Percentiles rank a stretch among this genome's conserved stretches.
Conservation (phyloP, 2,888 invertebrate genomes). For the Stenodema calcarata region DNA sequence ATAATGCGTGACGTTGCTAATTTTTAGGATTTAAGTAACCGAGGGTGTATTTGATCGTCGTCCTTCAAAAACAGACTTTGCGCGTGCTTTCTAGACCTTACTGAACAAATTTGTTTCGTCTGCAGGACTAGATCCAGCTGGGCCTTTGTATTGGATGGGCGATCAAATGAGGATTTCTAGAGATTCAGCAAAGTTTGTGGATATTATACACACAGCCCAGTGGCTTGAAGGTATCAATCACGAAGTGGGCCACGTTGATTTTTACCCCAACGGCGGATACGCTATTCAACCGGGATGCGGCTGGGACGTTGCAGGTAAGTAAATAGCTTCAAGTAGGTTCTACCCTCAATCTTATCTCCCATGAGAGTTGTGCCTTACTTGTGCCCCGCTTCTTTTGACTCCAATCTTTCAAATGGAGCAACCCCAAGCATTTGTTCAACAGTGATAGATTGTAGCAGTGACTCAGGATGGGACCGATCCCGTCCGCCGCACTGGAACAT, state of each 20-base stretch:
- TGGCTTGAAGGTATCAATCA: conserved; percentile 71
- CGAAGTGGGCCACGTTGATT: conserved; percentile 73
- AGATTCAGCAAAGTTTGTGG: conserved; percentile 71
- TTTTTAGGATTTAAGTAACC: too few relatives aligned
- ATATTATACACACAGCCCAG: conserved; percentile 76
- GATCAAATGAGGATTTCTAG: conserved; percentile 63
- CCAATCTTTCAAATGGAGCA: too few relatives aligned
- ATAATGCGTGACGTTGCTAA: too few relatives aligned
- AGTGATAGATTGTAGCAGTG: too few relatives aligned
- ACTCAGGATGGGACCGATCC: too few relatives aligned
- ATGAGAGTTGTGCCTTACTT: too few relatives aligned
- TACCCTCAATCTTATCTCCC: background rate
- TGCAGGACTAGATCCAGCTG: conserved; percentile 82
- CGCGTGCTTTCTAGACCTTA: too few relatives aligned
- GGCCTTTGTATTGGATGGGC: conserved; percentile 72
- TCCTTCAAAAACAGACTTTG: too few relatives aligned
- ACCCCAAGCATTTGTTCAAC: too few relatives aligned
- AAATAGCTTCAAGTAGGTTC: background rate
- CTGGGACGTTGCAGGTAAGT: conserved; percentile 58
- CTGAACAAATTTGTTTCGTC: background rate
- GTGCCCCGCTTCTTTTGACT: too few relatives aligned
- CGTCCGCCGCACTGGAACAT: too few relatives aligned
- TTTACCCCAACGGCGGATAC: conserved; percentile 74
- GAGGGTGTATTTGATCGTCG: too few relatives aligned
- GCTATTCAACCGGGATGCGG: conserved; percentile 71